Percentiles rank a stretch among this genome's conserved stretches.
Evolutionary conservation across 2,888 invertebrate genomes (phyloP).

Genomic region (Bombyx huttoni): DNA sequence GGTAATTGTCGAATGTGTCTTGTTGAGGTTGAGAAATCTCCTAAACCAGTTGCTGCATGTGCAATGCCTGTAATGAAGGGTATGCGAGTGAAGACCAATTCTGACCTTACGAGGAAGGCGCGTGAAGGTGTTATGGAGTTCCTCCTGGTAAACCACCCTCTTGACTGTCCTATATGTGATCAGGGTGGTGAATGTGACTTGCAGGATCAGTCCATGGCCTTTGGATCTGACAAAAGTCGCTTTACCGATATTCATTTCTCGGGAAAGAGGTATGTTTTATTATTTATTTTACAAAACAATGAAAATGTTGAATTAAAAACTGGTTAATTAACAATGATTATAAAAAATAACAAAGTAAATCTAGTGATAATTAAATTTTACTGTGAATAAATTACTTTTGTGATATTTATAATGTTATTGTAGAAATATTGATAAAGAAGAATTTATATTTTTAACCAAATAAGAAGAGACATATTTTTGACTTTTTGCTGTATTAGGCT

Average conservation of each 20-base stretch:
- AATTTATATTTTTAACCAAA: too few species aligned
- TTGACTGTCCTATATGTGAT: constrained; percentile 99
- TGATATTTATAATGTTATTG: too few species aligned
- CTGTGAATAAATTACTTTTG: too few species aligned
- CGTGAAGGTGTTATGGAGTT: constrained; percentile 97
- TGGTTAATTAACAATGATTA: too few species aligned
- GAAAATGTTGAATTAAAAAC: too few species aligned
- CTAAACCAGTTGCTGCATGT: constrained; percentile 98
- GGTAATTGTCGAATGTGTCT: constrained; percentile 99
- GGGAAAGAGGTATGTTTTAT: constrained; percentile 83
- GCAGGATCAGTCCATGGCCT: constrained; percentile 99
- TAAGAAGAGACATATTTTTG: too few species aligned
- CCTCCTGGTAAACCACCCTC: constrained; percentile 96
- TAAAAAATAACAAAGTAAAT: too few species aligned
- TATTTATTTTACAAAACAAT: too few species aligned
- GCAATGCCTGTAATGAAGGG: constrained; percentile 99
- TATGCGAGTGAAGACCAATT: constrained; percentile 98
- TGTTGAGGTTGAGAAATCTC: constrained; percentile 98
- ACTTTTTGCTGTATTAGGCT: too few species aligned
- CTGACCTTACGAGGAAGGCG: constrained; percentile 87
- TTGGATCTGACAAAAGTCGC: constrained; percentile 94
- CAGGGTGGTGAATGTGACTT: constrained; percentile 95
- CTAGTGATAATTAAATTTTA: too few species aligned
- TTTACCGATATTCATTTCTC: constrained; percentile 93
- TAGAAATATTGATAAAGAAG: too few species aligned